These are phyloP conservation scores for Erethizon dorsatum DNA, from an alignment of 2,797 vertebrate genomes.

Conservation along the genomic window DNA sequence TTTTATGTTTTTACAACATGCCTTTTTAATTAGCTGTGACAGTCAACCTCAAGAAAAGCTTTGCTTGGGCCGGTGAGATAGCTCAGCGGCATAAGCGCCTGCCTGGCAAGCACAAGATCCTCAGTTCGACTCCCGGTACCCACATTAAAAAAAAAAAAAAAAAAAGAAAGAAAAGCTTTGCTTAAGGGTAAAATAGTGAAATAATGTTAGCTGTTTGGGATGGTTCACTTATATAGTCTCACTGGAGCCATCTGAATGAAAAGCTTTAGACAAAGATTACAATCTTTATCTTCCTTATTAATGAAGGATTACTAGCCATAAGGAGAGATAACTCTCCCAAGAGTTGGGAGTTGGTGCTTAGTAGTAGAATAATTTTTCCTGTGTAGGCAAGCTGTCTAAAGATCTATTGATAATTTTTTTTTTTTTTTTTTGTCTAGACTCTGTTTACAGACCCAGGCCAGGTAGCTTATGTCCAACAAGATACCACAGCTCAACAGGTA, in stretches of 20 bases:
- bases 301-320: constrained; percentile 50
- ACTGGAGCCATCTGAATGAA: constrained; percentile 63
- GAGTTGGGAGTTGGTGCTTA: not conserved
- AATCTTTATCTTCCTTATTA: constrained; percentile 54
- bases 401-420: constrained; percentile 81
- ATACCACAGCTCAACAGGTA: constrained; percentile 97
- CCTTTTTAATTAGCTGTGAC: constrained; percentile 46
- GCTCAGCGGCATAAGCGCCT: too few species aligned
- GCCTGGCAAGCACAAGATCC: too few species aligned
- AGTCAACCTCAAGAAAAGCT: not conserved
- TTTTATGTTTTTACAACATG: constrained; percentile 16
- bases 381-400: constrained; percentile 51
- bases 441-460: constrained; percentile 98
- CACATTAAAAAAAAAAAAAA: too few species aligned
- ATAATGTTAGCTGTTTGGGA: constrained; percentile 17
- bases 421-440: constrained; percentile 88
- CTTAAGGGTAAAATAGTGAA: not conserved
- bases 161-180: not conserved
- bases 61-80: not conserved
- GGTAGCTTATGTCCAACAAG: constrained; percentile 98
- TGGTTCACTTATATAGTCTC: constrained; percentile 24
- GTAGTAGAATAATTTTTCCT: constrained; percentile 48
- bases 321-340: constrained; percentile 24
- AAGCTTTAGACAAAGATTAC: not conserved
- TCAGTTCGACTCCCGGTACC: too few species aligned